A percentile compares a stretch with the other conserved stretches of the same genome.
phyloP scores from a whole-genome alignment of 1,140 invertebrate species.

The Eupeodes corollae region DNA sequence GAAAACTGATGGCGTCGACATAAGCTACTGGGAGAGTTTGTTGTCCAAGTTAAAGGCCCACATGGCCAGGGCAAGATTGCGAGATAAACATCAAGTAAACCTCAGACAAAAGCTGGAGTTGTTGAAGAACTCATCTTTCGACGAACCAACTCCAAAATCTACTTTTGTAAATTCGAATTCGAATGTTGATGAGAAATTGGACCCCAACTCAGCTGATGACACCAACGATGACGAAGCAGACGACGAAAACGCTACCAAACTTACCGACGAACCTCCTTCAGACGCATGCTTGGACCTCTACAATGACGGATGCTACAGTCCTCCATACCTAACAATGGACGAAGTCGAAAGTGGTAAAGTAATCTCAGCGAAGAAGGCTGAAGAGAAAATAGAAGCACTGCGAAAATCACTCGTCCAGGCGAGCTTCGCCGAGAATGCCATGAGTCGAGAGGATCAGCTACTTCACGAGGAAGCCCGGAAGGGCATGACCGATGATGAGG shows the following conservation, averaged over 20 bases:
- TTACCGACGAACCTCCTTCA: slow-evolving; percentile 38
- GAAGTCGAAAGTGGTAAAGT: slow-evolving; percentile 75
- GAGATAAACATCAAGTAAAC: slow-evolving; percentile 87
- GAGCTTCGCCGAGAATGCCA: slow-evolving; percentile 17
- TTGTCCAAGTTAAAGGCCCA: slow-evolving; percentile 89
- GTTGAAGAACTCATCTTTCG: slow-evolving; percentile 62
- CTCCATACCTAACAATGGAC: slow-evolving; percentile 52
- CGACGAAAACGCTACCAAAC: slow-evolving; percentile 37
- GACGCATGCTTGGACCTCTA: slow-evolving; percentile 61
- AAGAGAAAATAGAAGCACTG: slow-evolving; percentile 60
- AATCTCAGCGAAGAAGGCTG: slow-evolving; percentile 65
- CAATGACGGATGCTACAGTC: slow-evolving; percentile 71
- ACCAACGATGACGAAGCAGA: slow-evolving; percentile 3
- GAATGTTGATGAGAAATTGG: neutral
- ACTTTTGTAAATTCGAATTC: slow-evolving; percentile 11
- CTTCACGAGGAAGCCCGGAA: slow-evolving; percentile 71
- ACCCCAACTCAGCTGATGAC: slow-evolving; percentile 3
- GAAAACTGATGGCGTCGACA: slow-evolving; percentile 82
- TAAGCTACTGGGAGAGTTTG: slow-evolving; percentile 94
- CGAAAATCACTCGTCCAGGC: slow-evolving; percentile 47
- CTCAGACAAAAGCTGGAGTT: slow-evolving; percentile 79
- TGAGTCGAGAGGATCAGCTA: slow-evolving; percentile 46
- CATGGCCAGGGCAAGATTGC: slow-evolving; percentile 82
- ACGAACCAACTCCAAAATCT: slow-evolving; percentile 20
- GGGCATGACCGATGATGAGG: slow-evolving; percentile 82